Evolutionary conservation across 2,797 vertebrate species (phyloP), one percentile per base, ranked within the genome.

Genomic region (Typhlichthys eigenmanni): DNA sequence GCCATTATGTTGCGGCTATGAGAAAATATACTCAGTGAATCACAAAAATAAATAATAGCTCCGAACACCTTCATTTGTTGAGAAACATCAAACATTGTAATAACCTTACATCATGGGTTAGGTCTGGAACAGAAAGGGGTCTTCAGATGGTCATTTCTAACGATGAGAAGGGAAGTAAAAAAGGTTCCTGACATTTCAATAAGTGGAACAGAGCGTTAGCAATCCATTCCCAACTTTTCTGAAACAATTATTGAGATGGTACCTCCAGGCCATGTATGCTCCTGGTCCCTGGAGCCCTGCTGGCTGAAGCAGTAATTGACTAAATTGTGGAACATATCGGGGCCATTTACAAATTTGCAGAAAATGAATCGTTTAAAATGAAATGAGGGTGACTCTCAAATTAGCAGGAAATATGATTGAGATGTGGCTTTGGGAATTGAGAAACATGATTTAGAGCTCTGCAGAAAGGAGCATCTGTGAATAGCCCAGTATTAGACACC

Each of bases 231-330:
- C 95, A 97, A 97, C 94, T 98, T 98, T 98, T 92, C 95, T 95
- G 96, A 97, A 98, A 98, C 97, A 98, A 99, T 98, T 99, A 98
- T 97, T 98, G 96, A 96, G 96, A 96, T 95, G 94, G 85, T 94
- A 95, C 96, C 97, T 98, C 95, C 92, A 96, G 97, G 97, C 97
- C 94, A 95, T 98, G 96, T 95, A 93, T 96, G 96, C 95, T 98
- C 94, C 94, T 92, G 94, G 94, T 97, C 97, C 96, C 97, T 71
- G 92, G 97, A 96, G 97, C 94, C 92, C 95, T 95, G 94, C 95
- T 93, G 95, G 95, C 96, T 98, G 95, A 95, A 99, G 98, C 95
- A 97, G 95, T 98, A 98, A 99, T 98, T 98, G 97, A 98, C 97
- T 99, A 95, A 96, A 98, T 98, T 98, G 97, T 96, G 95, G 95